Percentiles rank a stretch among this genome's conserved stretches.
Conservation (phyloP, 2,888 invertebrate species). For the Agrotis ipsilon region DNA sequence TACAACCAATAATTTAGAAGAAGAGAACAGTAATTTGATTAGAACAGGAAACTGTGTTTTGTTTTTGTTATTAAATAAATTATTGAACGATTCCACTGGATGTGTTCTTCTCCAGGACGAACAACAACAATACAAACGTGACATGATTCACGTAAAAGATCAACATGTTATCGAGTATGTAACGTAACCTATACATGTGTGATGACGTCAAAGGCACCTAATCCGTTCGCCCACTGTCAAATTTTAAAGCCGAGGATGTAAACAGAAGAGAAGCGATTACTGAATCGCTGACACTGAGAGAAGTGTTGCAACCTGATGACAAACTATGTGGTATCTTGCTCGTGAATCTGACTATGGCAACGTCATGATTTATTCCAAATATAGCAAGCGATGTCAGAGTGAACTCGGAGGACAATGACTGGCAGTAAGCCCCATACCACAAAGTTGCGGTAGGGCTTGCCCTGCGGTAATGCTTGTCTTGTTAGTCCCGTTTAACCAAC, state of each 20-base stretch:
- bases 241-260: slow-evolving; percentile 7
- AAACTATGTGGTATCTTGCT: background rate
- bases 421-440: background rate
- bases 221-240: slow-evolving; percentile 43
- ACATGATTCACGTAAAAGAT: slow-evolving; percentile 15
- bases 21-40: slow-evolving; percentile 18
- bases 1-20: slow-evolving; percentile 10
- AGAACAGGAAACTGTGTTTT: background rate
- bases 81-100: background rate
- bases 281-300: slow-evolving; percentile 3
- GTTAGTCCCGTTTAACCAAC: background rate
- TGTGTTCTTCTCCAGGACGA: background rate
- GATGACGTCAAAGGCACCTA: slow-evolving; percentile 43
- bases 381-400: background rate
- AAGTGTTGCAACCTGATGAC: background rate
- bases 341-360: background rate
- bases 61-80: background rate
- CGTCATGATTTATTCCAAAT: background rate
- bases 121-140: background rate
- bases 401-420: slow-evolving; percentile 5
- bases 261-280: slow-evolving; percentile 22
- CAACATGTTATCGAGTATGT: slow-evolving; percentile 4
- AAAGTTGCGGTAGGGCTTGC: background rate
- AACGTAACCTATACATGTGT: slow-evolving; percentile 3
- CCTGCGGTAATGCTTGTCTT: background rate